Evolutionary conservation across 2,113 vertebrate genomes (phyloP), one percentile per base, ranked within the genome.

Genomic region (Numida meleagris): DNA sequence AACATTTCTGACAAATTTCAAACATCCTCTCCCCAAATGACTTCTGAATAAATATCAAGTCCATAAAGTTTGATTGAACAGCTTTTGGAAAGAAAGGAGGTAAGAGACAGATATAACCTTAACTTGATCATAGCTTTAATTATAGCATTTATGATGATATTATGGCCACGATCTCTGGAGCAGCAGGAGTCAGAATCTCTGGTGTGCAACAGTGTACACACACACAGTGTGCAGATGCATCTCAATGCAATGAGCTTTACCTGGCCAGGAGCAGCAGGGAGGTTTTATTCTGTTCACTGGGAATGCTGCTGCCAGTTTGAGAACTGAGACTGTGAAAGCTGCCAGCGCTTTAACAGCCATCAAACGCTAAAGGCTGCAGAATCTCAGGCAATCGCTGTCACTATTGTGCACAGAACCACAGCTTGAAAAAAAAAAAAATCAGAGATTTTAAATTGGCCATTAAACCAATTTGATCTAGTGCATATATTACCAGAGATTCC

Each of bases 181-280:
- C 57, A 67, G 57, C 27, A 58, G n/a, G 58, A 70, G 18, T 11
- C 38, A 45, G 40, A 31, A 0, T 2, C 58, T 59, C 70, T 29
- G 25, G 33, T 3, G 6, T 6, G 43, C 0, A 1, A 45, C 31
- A 1, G 63, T 2, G 5, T 19, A 34, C 0, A 2, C 45, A 42
- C 36, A 55, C 45, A 42, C 36, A 55, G 71, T 14, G 4, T 12
- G 19, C 53, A 61, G 67, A 33, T 51, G 34, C 11, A n/a, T 23
- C 17, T 3, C 17, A 23, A 18, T 23, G 50, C 73, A 73, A 20
- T 78, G 40, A 45, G 66, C 55, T 76, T 34, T 31, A 62, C 10
- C 29, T n/a, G 9, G 4, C 72, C 77, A 27, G 12, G 3, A 70
- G 14, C 18, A 57, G 27, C 36, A 4, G 19, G 29, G 43, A 73